phyloP scores from a whole-genome alignment of 2,113 vertebrate genomes.

The Conger conger region DNA sequence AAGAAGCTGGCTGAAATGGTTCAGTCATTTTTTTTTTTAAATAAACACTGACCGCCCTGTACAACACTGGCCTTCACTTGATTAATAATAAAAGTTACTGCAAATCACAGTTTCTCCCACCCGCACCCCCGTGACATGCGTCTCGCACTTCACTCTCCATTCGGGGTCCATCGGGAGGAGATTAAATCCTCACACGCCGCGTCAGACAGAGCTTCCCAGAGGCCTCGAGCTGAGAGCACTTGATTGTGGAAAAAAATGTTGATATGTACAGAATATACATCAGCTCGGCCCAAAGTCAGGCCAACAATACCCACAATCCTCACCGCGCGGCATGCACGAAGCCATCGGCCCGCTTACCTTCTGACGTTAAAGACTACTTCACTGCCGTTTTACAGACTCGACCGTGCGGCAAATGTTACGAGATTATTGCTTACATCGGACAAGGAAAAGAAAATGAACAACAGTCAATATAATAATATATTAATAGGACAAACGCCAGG shows the following conservation, averaged over 20 bases:
- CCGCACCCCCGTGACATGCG: background rate
- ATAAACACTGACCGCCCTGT: background rate
- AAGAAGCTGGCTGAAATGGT: background rate
- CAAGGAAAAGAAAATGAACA: background rate
- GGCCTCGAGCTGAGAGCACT: conserved; percentile 20
- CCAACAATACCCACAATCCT: conserved; percentile 5
- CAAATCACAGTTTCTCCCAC: background rate
- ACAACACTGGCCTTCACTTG: background rate
- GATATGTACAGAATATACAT: conserved; percentile 46
- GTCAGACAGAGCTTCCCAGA: background rate
- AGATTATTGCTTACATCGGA: conserved; percentile 19
- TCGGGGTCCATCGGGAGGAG: background rate
- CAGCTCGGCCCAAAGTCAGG: conserved; percentile 10
- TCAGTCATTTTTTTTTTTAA: background rate
- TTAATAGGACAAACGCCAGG: background rate
- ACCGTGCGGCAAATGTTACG: background rate
- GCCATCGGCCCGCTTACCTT: background rate
- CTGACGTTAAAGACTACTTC: background rate
- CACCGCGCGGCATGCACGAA: background rate
- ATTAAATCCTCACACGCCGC: background rate
- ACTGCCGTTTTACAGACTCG: background rate
- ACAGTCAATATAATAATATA: background rate
- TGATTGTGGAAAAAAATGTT: conserved; percentile 26
- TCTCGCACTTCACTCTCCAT: background rate
- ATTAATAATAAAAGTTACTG: background rate